These are phyloP conservation scores for Xylocopa sonorina DNA, from an alignment of 1,140 invertebrate genomes.

Conservation along the genomic window DNA sequence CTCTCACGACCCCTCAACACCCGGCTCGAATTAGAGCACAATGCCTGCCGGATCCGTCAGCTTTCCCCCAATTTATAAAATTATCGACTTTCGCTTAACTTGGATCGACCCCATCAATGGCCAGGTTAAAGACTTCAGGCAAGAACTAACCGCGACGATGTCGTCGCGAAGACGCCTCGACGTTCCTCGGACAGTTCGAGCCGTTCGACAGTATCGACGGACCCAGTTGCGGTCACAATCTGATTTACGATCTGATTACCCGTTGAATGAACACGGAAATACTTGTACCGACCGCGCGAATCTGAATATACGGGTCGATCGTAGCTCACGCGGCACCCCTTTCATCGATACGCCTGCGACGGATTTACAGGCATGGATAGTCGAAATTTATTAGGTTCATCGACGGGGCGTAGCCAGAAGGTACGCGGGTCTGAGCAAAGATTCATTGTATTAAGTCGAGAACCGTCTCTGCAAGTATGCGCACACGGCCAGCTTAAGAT, in stretches of 20 bases:
- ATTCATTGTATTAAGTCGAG: conserved; percentile 48
- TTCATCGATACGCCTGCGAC: no score
- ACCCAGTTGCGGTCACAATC: no score
- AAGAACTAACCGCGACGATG: background rate
- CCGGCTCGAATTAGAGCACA: conserved; percentile 6
- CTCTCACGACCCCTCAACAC: conserved; percentile 3
- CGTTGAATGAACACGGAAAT: no score
- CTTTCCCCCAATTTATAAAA: background rate
- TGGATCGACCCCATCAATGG: background rate
- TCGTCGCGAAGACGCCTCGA: no score
- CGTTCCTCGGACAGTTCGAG: no score
- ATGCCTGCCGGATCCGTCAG: background rate
- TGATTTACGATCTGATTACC: no score
- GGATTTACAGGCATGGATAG: no score
- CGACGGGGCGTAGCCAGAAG: background rate
- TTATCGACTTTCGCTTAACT: background rate
- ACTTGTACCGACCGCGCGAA: no score
- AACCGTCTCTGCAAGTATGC: conserved; percentile 32
- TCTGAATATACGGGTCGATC: no score
- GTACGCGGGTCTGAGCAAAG: conserved; percentile 34
- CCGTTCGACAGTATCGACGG: no score
- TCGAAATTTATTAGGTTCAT: background rate
- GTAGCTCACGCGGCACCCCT: no score
- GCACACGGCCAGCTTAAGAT: conserved; percentile 47
- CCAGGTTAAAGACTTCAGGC: background rate